Base-by-base conservation (phyloP, 2,888 invertebrate genomes). In the Ashinkailepas kermadecensis region DNA sequence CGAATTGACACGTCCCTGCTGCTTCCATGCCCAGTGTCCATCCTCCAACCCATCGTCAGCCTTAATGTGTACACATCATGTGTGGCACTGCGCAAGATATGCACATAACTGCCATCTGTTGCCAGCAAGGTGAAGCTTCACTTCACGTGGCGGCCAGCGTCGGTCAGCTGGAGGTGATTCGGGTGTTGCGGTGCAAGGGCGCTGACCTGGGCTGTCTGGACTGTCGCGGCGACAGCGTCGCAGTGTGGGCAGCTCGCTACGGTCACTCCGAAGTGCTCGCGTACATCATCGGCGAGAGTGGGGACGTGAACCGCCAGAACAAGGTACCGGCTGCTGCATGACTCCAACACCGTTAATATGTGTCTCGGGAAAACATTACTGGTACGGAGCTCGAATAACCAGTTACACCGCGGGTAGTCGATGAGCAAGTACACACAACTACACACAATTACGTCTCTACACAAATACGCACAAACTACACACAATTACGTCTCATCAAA, bases 191-290 rank as follows among this genome's bases (percentile, higher is more conserved):
- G 81, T 86, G 87, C 83, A 89, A 89, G 84, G 89, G 88, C 21
- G 88, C 88, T 13, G 87, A 88, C 84, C 85, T 89, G 64, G 86
- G 87, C 80, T 85, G 86, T 25, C 83, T 86, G 21, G 89, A 90
- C 86, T 87, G 87, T 87, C 87, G 88, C 85, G 90, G 90, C n/a
- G 90, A 91, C 85, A 89, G 88, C 81, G 89, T 90, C 4, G 85
- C 90, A 8, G 89, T 89, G 85, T 90, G 89, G 89, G 90, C 90
- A 58, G 89, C 90, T 2, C 86, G 90, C 81, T 88, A 89, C 85
- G 90, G 90, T 62, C 89, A 90, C 84, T 85, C 87, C 10, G 87
- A 88, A 54, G 87, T 89, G 82, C 87, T 90, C 58, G 86, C 86
- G 65, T 88, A 88, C 84, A 86, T 90, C 78, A 86, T 88, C 74